Base-by-base conservation (phyloP, 2,888 invertebrate species). In the Teleogryllus oceanicus region DNA sequence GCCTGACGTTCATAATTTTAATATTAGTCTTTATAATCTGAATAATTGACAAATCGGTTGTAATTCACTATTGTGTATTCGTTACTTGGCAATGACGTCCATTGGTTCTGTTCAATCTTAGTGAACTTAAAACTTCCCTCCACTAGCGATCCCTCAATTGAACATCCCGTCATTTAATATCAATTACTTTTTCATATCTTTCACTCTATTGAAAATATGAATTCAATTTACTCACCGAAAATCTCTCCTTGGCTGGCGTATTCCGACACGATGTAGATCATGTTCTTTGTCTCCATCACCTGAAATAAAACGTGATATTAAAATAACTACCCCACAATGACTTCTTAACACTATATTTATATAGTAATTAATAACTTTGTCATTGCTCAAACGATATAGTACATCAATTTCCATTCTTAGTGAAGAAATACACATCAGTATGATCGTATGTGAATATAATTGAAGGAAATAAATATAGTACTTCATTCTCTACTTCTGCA, bases 201-300 rank as follows among this genome's bases (percentile, higher is more conserved):
- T 37, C 37, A 37, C 1, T 8, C 8, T 8, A 37, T 37, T 8
- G 8, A 37, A 76, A 20, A 37, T 18, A 76, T 10, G 24, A 76
- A 50, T 49, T 49, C 37, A 37, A 37, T 37, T 21, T 74, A 86
- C 94, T 93, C 88, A 97, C 97, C 97, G 89, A 98, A 99, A 88
- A 99, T 96, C 90, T 99, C 98, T 84, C 99, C 98, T 88, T 96
- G 95, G 86, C 95, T 96, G 83, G 98, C 98, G 87, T 97, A 98
- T 88, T 99, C 99, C 82, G 97, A 98, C 83, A 98, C 98, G 86
- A 99, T 94, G 89, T 98, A 99, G 86, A 99, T 95, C 95, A 97
- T 97, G 88, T 96, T 96, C 87, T 97, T 97, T 81, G 98, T 97
- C 89, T 98, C 97, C 96, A 99, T 98, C 85, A 99, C 97, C 96